These are phyloP conservation scores for Hofmannophila pseudospretella DNA, from an alignment of 2,888 invertebrate species.

Conservation along the genomic window DNA sequence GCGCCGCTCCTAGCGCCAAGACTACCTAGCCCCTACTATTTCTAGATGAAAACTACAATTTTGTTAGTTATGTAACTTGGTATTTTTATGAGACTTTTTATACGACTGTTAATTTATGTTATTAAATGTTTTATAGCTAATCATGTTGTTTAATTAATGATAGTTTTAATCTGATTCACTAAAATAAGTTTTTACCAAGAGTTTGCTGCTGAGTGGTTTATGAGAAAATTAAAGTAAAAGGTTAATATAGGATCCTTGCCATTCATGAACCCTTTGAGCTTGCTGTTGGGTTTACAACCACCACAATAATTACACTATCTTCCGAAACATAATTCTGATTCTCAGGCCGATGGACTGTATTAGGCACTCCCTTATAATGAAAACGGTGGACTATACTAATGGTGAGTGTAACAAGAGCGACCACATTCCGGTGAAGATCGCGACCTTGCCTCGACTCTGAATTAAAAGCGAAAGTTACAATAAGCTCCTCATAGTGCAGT, in stretches of 20 bases:
- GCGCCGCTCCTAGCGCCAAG: conserved; percentile 45
- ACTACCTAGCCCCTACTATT: conserved; percentile 54
- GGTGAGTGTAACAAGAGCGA: not conserved
- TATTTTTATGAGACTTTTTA: conserved; percentile 45
- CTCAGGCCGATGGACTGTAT: too few species aligned
- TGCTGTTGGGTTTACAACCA: too few species aligned
- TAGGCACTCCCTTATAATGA: too few species aligned
- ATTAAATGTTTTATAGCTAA: conserved; percentile 37
- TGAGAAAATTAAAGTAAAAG: too few species aligned
- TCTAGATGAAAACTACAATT: conserved; percentile 71
- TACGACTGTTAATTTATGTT: conserved; percentile 63
- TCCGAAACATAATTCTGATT: too few species aligned
- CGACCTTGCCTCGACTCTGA: conserved; percentile 51
- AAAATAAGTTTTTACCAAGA: too few species aligned
- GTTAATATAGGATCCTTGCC: too few species aligned
- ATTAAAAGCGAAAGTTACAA: conserved; percentile 63
- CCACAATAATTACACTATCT: too few species aligned
- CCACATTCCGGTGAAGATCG: conserved; percentile 36
- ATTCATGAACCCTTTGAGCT: too few species aligned
- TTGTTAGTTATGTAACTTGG: conserved; percentile 53
- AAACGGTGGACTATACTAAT: too few species aligned
- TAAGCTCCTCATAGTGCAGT: conserved; percentile 34
- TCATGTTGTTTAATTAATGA: conserved; percentile 1
- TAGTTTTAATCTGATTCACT: too few species aligned
- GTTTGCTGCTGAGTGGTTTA: too few species aligned